phyloP scores from a whole-genome alignment of 2,113 vertebrate species.

The Calyptommatus sinebrachiatus region DNA sequence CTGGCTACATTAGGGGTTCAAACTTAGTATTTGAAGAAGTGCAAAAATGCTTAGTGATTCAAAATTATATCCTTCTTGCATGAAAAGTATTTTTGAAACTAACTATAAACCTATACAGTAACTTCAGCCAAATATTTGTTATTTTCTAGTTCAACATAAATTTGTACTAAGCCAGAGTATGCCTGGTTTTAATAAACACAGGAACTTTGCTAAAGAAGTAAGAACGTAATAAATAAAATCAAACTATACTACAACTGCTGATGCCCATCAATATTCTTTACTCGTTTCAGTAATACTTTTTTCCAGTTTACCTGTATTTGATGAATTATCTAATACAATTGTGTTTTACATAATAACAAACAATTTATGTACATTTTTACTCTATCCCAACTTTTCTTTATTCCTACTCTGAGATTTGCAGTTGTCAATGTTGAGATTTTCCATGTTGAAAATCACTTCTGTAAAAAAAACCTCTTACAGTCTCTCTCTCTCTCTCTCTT shows the following conservation, averaged over 20 bases:
- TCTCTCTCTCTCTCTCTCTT: too few species aligned
- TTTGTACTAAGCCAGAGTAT: not conserved
- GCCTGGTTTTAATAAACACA: not conserved
- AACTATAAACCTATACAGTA: not conserved
- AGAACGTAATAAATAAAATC: not conserved
- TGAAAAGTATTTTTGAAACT: not conserved
- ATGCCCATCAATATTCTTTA: not conserved
- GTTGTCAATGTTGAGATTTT: too few species aligned
- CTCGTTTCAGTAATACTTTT: not conserved
- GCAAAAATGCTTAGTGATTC: not conserved
- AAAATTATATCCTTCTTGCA: not conserved
- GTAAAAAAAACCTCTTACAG: too few species aligned
- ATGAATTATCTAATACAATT: too few species aligned
- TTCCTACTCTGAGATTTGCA: too few species aligned
- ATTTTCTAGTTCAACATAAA: not conserved
- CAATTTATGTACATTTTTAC: too few species aligned
- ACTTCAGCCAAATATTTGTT: not conserved
- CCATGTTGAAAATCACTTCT: too few species aligned
- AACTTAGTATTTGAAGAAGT: not conserved
- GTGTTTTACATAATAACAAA: too few species aligned
- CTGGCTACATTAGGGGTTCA: not conserved
- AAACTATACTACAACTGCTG: not conserved
- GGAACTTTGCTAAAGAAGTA: not conserved
- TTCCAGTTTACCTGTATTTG: not conserved
- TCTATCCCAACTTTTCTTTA: too few species aligned